These are phyloP conservation scores for Horisme vitalbata DNA, from an alignment of 2,888 invertebrate species.

Conservation along the genomic window DNA sequence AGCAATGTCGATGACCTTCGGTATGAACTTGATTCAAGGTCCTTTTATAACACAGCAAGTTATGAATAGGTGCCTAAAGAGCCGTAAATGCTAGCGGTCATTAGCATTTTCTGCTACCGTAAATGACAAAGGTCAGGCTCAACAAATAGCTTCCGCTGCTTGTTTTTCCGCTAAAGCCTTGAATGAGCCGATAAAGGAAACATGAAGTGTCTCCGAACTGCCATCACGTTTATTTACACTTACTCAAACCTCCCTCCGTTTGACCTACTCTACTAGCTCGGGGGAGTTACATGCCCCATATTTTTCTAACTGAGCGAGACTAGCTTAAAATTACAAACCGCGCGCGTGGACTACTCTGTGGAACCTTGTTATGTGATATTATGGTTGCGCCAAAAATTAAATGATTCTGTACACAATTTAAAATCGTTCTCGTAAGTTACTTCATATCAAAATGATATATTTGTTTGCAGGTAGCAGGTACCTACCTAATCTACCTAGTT, in stretches of 20 bases:
- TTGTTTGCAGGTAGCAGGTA: too few relatives aligned
- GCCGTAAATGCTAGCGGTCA: slow-evolving; percentile 55
- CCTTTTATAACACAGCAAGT: slow-evolving; percentile 49
- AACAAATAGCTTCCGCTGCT: slow-evolving; percentile 29
- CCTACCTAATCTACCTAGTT: too few relatives aligned
- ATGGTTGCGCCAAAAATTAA: too few relatives aligned
- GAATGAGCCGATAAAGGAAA: slow-evolving; percentile 10
- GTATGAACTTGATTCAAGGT: slow-evolving; percentile 59
- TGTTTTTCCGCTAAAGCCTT: slow-evolving; percentile 17
- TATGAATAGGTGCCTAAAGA: slow-evolving; percentile 42
- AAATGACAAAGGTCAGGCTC: slow-evolving; percentile 26
- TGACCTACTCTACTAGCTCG: slow-evolving; percentile 18
- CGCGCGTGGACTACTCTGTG: too few relatives aligned
- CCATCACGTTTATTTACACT: slow-evolving; percentile 13
- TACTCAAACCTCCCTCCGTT: slow-evolving; percentile 18
- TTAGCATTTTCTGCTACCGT: slow-evolving; percentile 47
- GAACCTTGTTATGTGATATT: too few relatives aligned
- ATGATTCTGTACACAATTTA: too few relatives aligned
- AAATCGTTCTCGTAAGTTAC: too few relatives aligned
- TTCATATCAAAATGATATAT: too few relatives aligned
- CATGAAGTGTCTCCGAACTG: slow-evolving; percentile 7
- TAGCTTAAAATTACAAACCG: slow-evolving; percentile 4
- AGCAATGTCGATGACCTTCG: slow-evolving; percentile 75
- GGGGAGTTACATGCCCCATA: slow-evolving; percentile 17
- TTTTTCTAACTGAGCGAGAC: slow-evolving; percentile 8